Base-by-base conservation (phyloP, 1,140 invertebrate genomes). In the Macrotrachela quadricornifera region DNA sequence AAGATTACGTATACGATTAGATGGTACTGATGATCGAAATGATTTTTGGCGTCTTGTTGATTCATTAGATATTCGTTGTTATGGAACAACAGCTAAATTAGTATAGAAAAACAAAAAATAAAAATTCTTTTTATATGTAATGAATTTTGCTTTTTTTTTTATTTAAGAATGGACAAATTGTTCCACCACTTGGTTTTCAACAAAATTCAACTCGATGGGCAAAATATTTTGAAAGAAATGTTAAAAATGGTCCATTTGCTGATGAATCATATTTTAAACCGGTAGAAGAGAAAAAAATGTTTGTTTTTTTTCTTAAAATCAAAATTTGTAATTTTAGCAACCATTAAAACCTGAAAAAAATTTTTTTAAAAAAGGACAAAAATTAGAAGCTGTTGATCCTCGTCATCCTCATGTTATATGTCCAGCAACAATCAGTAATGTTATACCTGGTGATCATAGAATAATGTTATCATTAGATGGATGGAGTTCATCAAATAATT, bases 391-490 rank as follows among this genome's bases (percentile, higher is more conserved):
- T 16, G 85, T 95, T 17, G 91, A 95, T 68, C 83, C 86, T 58
- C 95, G 95, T 64, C 94, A 95, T 77, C 87, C 88, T 6, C 86
- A 73, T 46, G 70, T 95, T 15, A 94, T 96, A 57, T 95, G 91
- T 69, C 86, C 85, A 58, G 90, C 88, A 21, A 94, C 88, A 49
- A 80, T 96, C 53, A 86, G 76, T 41, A 82, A 79, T 48, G 79
- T 91, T 1, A 30, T 30, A 2, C 21, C 21, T 4, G 87, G 86
- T 64, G 82, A 82, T 58, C 84, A 94, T 58, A 80, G 82, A 69
- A 86, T 95, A 58, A 83, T 91, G 72, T 83, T 95, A 0, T 86
- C 84, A 4, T 95, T 95, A 73, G 90, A 96, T 73, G 90, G 90
- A 0, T 96, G 90, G 90, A 74, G 85, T 59, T 87, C 87, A 41